Evolutionary conservation across 2,888 invertebrate species (phyloP).

Genomic region (Metalampra italica): DNA sequence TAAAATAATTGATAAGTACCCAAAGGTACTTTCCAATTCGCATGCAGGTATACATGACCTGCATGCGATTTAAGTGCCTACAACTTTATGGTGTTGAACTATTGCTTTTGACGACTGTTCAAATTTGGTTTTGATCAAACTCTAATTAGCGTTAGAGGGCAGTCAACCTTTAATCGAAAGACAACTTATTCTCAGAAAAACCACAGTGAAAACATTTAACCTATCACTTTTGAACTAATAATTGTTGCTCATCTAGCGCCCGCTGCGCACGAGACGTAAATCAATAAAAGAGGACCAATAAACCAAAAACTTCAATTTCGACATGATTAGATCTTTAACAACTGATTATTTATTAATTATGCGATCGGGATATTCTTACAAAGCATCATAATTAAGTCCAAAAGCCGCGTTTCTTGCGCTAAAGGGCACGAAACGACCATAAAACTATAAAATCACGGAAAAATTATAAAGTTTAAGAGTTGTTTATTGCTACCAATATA

Average conservation of each 20-base stretch:
- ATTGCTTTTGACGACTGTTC: too few relatives aligned
- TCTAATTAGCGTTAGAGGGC: too few relatives aligned
- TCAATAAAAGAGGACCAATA: slow-evolving; percentile 4
- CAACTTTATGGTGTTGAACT: too few relatives aligned
- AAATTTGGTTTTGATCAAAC: too few relatives aligned
- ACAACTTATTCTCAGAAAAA: too few relatives aligned
- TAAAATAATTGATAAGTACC: too few relatives aligned
- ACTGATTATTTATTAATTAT: slow-evolving; percentile 53
- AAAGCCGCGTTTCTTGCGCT: slow-evolving; percentile 42
- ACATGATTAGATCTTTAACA: slow-evolving; percentile 40
- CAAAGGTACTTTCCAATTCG: too few relatives aligned
- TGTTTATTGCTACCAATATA: slow-evolving; percentile 65
- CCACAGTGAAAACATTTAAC: too few relatives aligned
- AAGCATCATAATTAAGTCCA: slow-evolving; percentile 49
- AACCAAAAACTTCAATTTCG: slow-evolving; percentile 10
- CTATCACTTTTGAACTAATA: neutral
- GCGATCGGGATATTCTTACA: slow-evolving; percentile 29
- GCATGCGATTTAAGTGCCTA: too few relatives aligned
- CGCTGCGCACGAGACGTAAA: neutral
- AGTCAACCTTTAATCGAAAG: too few relatives aligned
- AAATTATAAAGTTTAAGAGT: slow-evolving; percentile 53
- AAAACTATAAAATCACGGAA: slow-evolving; percentile 68
- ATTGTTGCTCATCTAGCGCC: neutral
- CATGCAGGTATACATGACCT: too few relatives aligned
- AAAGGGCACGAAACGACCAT: slow-evolving; percentile 54